These are phyloP conservation scores for Palythoa grandiflora DNA, from an alignment of 92 coral and sea anemone species.

Conservation along the genomic window DNA sequence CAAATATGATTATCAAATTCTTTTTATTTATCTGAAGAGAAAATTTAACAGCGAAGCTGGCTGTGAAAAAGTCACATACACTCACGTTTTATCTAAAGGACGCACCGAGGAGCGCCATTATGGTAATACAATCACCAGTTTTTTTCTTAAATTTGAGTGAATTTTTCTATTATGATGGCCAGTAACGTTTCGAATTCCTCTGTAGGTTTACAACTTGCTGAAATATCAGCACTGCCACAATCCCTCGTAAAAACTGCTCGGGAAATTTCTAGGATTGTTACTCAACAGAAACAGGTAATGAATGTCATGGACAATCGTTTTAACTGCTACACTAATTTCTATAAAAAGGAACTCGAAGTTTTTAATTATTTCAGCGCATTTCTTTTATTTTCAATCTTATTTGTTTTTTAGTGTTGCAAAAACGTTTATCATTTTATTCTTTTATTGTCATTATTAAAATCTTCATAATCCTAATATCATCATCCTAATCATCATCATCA, in stretches of 20 bases:
- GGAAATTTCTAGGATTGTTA: constrained; percentile 74
- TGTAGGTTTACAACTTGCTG: constrained; percentile 91
- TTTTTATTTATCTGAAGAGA: constrained; percentile 54
- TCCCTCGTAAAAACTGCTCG: constrained; percentile 80
- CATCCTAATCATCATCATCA: too few species aligned
- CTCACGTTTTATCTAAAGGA: constrained; percentile 91
- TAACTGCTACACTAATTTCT: background rate
- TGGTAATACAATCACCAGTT: constrained; percentile 53
- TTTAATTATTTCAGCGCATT: too few species aligned
- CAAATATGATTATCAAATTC: background rate
- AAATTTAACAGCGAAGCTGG: constrained; percentile 89
- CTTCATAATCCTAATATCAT: too few species aligned
- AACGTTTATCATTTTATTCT: too few species aligned
- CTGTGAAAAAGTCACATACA: constrained; percentile 86
- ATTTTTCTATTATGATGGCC: background rate
- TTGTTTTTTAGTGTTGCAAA: too few species aligned
- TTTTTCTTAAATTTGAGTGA: background rate
- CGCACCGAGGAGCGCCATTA: constrained; percentile 92
- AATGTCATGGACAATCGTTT: background rate
- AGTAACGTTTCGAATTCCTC: background rate
- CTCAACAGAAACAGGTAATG: constrained; percentile 77
- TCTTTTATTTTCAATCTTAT: background rate
- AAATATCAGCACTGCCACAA: constrained; percentile 88
- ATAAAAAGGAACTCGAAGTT: background rate
- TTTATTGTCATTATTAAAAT: too few species aligned